Evolutionary conservation across 92 coral and sea anemone species (phyloP), one percentile per base, ranked within the genome.

Genomic region (Virgularia gustaviana): DNA sequence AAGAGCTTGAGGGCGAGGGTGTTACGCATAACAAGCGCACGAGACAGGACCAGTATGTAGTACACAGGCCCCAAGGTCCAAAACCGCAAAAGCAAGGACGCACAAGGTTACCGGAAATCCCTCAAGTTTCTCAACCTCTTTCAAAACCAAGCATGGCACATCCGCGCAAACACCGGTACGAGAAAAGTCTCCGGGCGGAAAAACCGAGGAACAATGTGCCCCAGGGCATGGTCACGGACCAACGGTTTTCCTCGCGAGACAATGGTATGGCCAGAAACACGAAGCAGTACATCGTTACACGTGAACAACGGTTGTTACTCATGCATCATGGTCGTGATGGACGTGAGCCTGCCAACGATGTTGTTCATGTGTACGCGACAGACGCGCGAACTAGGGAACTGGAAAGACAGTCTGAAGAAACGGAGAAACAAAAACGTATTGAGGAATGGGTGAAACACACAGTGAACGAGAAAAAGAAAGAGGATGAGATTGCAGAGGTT

Each of bases 91-190:
- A 1, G 42, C 18, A 2, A 9, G 42, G 11, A 31, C 20, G 18
- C 0, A 30, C 37, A 27, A 64, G 43, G 51, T 35, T 64, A 19
- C 71, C 71, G 13, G 31, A 64, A 39, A 38, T 61, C 20, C 16
- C 4, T 29, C 41, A 61, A 29, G 47, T n/a, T 34, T 54, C 53
- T 3, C 11, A 64, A 9, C 71, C 71, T 20, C 71, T 54, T 35
- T 18, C 71, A 8, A 64, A 64, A 64, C 71, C 71, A 64, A 64
- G 71, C 28, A 64, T 64, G 10, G 71, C 54, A n/a, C 71, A 64
- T 64, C 71, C 71, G 11, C 52, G 54, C 7, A 64, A 30, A 15
- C 58, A 52, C 58, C 6, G 30, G 8, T 11, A 27, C 33, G 65
- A 23, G 27, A 64, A 64, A 39, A 34, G 37, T 18, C 34, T n/a